Evolutionary conservation across 2,888 invertebrate genomes (phyloP).

Genomic region (Ceriagrion tenellum): DNA sequence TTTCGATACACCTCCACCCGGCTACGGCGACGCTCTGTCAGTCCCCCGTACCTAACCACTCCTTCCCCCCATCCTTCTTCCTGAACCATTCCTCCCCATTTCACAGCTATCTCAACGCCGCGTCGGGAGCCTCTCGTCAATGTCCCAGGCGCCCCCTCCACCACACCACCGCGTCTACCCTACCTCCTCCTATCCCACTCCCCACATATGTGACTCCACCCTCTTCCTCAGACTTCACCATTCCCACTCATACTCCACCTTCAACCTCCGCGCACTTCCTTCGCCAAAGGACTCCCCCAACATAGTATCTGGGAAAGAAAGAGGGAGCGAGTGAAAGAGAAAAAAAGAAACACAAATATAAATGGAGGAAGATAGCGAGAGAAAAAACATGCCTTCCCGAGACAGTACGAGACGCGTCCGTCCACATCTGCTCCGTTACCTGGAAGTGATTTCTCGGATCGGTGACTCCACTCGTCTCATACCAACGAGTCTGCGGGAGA

Average conservation of each 20-base stretch:
- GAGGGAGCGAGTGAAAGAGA: not conserved
- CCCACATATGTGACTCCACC: not conserved
- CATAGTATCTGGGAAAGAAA: not conserved
- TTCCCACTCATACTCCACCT: not conserved
- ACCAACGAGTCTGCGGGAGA: not conserved
- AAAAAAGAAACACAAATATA: not conserved
- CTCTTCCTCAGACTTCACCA: not conserved
- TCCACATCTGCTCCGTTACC: conserved; percentile 23
- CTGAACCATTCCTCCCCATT: too few species aligned
- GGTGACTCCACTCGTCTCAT: not conserved
- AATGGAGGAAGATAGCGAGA: not conserved
- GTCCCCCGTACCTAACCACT: not conserved
- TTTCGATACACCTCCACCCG: not conserved
- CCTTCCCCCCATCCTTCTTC: not conserved
- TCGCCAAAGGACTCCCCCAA: not conserved
- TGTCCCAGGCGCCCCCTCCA: not conserved
- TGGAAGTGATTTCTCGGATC: conserved; percentile 47
- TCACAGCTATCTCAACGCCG: not conserved
- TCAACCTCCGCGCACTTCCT: not conserved
- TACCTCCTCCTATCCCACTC: not conserved
- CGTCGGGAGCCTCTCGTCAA: not conserved
- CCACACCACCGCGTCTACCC: not conserved
- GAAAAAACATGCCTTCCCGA: not conserved
- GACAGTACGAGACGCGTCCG: not conserved
- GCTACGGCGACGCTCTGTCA: not conserved